Percentiles rank a stretch among this genome's conserved stretches.
Evolutionary conservation across 2,888 invertebrate genomes (phyloP).

Genomic region (Oasisia sp.): DNA sequence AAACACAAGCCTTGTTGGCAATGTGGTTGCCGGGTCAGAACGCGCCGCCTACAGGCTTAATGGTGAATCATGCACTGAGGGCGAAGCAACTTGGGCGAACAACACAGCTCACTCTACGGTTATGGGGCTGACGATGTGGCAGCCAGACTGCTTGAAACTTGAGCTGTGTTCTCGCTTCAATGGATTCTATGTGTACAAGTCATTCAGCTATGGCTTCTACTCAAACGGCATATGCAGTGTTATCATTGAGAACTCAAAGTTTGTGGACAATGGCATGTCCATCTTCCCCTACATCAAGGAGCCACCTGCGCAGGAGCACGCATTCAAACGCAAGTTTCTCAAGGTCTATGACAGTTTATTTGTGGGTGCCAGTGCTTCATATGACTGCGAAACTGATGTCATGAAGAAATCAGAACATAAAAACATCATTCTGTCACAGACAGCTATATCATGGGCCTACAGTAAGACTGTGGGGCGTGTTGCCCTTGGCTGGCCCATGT

Average conservation of each 20-base stretch:
- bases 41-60: neutral
- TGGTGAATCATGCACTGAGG: neutral
- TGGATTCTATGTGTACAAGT: neutral
- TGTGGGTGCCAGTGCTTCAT: slow-evolving; percentile 48
- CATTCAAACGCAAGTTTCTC: slow-evolving; percentile 43
- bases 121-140: neutral
- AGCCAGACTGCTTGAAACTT: neutral
- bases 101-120: neutral
- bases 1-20: neutral
- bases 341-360: slow-evolving; percentile 45
- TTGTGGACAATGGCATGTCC: neutral
- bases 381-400: slow-evolving; percentile 46
- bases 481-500: slow-evolving; percentile 45
- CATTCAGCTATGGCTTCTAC: neutral
- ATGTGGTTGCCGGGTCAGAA: neutral
- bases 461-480: neutral
- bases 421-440: neutral
- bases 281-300: slow-evolving; percentile 38
- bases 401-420: neutral
- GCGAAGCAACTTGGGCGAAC: neutral
- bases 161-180: neutral
- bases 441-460: neutral
- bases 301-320: slow-evolving; percentile 35
- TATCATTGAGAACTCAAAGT: neutral
- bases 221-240: neutral